phyloP scores from a whole-genome alignment of 2,797 vertebrate species.

The Lateolabrax maculatus region DNA sequence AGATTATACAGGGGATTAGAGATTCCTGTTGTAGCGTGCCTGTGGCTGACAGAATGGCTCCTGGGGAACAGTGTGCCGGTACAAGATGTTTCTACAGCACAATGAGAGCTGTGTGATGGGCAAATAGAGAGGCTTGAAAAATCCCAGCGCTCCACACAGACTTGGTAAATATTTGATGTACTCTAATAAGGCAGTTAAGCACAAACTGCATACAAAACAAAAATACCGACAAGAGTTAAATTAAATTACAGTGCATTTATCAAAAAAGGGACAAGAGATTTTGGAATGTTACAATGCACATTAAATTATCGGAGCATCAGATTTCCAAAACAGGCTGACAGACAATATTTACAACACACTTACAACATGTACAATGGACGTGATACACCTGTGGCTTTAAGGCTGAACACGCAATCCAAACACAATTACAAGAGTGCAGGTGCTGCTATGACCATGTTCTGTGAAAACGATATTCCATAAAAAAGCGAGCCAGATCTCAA shows the following conservation, averaged over 20 bases:
- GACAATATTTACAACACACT: constrained; percentile 75
- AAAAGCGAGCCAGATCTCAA: constrained; percentile 59
- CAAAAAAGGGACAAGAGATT: constrained; percentile 62
- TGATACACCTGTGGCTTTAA: constrained; percentile 75
- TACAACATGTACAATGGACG: constrained; percentile 71
- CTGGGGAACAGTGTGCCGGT: constrained; percentile 67
- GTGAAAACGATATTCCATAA: constrained; percentile 70
- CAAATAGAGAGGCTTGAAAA: constrained; percentile 43
- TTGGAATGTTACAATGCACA: constrained; percentile 82
- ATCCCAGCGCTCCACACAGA: constrained; percentile 32
- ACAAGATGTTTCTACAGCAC: constrained; percentile 68
- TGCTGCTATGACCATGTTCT: constrained; percentile 66
- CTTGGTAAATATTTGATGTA: constrained; percentile 56
- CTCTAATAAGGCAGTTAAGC: constrained; percentile 44
- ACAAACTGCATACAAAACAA: constrained; percentile 54
- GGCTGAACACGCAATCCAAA: constrained; percentile 76
- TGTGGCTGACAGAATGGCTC: constrained; percentile 74
- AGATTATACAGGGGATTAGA: constrained; percentile 71
- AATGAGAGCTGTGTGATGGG: constrained; percentile 70
- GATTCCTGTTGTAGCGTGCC: constrained; percentile 69
- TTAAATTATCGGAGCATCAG: constrained; percentile 78
- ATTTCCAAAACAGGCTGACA: constrained; percentile 54
- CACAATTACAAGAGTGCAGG: constrained; percentile 67
- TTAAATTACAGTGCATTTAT: constrained; percentile 80
- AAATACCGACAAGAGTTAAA: constrained; percentile 50